Evolutionary conservation across 1,140 invertebrate species (phyloP), one percentile per base, ranked within the genome.

Genomic region (Aculops lycopersici): DNA sequence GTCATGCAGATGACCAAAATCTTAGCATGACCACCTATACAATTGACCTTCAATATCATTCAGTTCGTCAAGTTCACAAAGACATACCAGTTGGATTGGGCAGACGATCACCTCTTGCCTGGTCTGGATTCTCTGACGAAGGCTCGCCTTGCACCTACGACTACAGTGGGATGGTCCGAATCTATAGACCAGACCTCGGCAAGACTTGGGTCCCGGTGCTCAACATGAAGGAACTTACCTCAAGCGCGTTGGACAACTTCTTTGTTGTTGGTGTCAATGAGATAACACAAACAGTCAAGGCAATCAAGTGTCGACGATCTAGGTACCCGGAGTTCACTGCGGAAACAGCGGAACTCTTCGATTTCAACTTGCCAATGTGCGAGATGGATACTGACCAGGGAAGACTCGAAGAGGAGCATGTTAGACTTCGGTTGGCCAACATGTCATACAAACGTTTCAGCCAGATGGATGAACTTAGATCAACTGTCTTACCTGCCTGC

Each of bases 291-390:
- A 71, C 67, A 39, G 62, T 81, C 3, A 64, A 58, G 16, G 76
- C 71, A 24, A 70, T 92, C 37, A 59, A 76, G 8, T 92, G 83
- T 49, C 78, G 80, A 55, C 83, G 80, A 16, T 64, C 69, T 17
- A 64, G 68, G 21, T 90, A 79, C 60, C 86, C 86, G 3, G 63
- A 68, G 12, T n/a, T 8, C 8, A 31, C 8, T 31, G 8, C 8
- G n/a, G 24, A 31, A 8, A n/a, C n/a, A 8, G 24, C 24, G n/a
- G 24, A 31, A 31, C n/a, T 31, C n/a, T n/a, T 8, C n/a, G n/a
- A 8, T 8, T 31, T 31, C 24, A 31, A 31, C 8, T 8, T 31
- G n/a, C 24, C 24, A 8, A 31, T 31, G 24, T 31, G 8, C 8
- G 24, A 8, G n/a, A n/a, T 8, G 8, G 24, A 31, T 31, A n/a